These are phyloP conservation scores for Chloromyia formosa DNA, from an alignment of 2,888 invertebrate species.

Conservation along the genomic window DNA sequence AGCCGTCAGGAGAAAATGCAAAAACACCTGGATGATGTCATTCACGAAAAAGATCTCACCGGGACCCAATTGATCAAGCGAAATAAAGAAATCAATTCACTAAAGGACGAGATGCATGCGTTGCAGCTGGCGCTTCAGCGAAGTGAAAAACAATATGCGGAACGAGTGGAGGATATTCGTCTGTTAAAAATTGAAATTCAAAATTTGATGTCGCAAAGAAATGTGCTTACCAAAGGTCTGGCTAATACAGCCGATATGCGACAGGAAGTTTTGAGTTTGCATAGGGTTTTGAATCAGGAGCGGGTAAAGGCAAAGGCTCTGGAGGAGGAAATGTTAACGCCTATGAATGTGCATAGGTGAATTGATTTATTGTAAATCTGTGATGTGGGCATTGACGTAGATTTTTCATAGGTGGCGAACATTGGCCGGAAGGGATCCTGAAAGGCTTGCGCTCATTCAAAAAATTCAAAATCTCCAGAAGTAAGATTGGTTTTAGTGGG, in stretches of 20 bases:
- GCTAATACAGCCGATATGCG: constrained; percentile 84
- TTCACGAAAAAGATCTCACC: constrained; percentile 82
- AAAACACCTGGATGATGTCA: constrained; percentile 78
- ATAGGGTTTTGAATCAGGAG: constrained; percentile 83
- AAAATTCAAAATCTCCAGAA: constrained; percentile 87
- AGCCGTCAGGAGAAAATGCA: constrained; percentile 72
- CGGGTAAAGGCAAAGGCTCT: constrained; percentile 85
- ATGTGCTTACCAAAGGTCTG: constrained; percentile 75
- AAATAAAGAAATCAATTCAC: constrained; percentile 81
- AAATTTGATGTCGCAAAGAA: constrained; percentile 77
- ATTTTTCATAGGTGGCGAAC: constrained; percentile 74
- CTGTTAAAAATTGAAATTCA: constrained; percentile 86
- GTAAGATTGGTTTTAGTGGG: constrained; percentile 60
- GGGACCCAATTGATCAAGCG: constrained; percentile 83
- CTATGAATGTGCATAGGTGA: constrained; percentile 84
- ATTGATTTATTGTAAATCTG: not conserved
- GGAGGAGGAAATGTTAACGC: constrained; percentile 89
- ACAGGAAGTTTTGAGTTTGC: constrained; percentile 74
- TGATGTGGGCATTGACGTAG: not conserved
- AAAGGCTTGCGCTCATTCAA: constrained; percentile 79
- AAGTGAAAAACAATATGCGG: constrained; percentile 77
- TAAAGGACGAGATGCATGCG: constrained; percentile 83
- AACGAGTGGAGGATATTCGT: constrained; percentile 83
- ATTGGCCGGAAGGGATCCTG: constrained; percentile 88
- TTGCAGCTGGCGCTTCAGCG: constrained; percentile 80